Evolutionary conservation across 1,140 invertebrate genomes (phyloP), one percentile per base, ranked within the genome.

Genomic region (Camponotus vicinus): DNA sequence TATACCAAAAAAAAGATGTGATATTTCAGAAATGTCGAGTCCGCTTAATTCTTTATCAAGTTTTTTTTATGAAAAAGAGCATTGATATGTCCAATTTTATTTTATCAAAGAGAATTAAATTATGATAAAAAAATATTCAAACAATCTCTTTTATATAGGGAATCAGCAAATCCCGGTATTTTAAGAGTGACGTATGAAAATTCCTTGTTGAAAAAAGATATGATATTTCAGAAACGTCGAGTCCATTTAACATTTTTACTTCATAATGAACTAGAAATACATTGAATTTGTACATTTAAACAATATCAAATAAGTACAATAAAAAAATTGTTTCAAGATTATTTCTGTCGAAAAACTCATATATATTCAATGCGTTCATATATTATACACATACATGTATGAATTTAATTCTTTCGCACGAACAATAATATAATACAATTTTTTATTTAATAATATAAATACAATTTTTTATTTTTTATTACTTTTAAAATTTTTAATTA

Each of bases 151-250:
- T 32, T 42, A 69, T 45, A 6, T 45, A 21, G 5, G 40, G 40
- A 69, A 32, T 27, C 40, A 69, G n/a, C 66, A 37, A 45, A 69
- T 42, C 6, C 6, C 27, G 27, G 15, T 11, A 2, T 52, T 21
- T 69, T 21, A 42, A n/a, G 9, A 69, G 42, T 45, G 67, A 45
- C 66, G n/a, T 8, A 9, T 21, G 21, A 69, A 69, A 69, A 69
- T 69, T 69, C 40, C 67, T 27, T 18, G 40, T 49, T 18, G 6
- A 8, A 3, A 27, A 45, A 69, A 27, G 21, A 15, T n/a, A n/a
- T 21, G 42, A 69, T 49, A 45, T 69, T 69, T 69, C 42, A 69
- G 67, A 45, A 18, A 69, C 42, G 67, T 45, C 67, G 13, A 69
- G 67, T 32, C 21, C 21, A 21, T 13, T 69, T 69, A 69, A 69